phyloP scores from a whole-genome alignment of 2,888 invertebrate species.

The Ophion ventricosus region DNA sequence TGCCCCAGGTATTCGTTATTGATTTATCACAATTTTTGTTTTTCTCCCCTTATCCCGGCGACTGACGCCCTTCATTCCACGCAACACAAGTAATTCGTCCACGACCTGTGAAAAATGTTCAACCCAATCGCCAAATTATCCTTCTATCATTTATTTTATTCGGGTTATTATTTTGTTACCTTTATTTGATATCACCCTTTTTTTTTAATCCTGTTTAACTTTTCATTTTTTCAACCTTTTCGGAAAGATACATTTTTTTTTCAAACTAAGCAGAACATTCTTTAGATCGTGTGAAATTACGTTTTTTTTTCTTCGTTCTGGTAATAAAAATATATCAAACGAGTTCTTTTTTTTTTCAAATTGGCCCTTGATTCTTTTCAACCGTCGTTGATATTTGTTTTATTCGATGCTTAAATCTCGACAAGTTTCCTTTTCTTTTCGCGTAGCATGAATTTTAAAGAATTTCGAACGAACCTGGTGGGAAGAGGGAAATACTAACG shows the following conservation, averaged over 20 bases:
- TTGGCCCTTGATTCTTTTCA: not conserved
- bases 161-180: not conserved
- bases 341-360: not conserved
- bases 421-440: not conserved
- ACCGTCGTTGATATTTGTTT: not conserved
- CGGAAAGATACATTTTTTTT: not conserved
- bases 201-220: not conserved
- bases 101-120: constrained; percentile 5
- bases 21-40: constrained; percentile 39
- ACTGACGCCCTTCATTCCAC: constrained; percentile 3
- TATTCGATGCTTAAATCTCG: not conserved
- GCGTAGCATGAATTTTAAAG: not conserved
- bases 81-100: not conserved
- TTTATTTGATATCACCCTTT: not conserved
- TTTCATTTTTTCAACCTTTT: not conserved
- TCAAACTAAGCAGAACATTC: not conserved
- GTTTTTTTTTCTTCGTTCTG: not conserved
- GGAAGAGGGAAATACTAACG: constrained; percentile 21
- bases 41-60: constrained; percentile 6
- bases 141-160: not conserved
- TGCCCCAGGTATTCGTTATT: constrained; percentile 24
- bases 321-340: not conserved
- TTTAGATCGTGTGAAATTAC: not conserved
- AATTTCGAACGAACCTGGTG: not conserved
- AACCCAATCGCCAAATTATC: not conserved